Evolutionary conservation across 2,113 vertebrate genomes (phyloP).

Genomic region (Nesogale talazaci): DNA sequence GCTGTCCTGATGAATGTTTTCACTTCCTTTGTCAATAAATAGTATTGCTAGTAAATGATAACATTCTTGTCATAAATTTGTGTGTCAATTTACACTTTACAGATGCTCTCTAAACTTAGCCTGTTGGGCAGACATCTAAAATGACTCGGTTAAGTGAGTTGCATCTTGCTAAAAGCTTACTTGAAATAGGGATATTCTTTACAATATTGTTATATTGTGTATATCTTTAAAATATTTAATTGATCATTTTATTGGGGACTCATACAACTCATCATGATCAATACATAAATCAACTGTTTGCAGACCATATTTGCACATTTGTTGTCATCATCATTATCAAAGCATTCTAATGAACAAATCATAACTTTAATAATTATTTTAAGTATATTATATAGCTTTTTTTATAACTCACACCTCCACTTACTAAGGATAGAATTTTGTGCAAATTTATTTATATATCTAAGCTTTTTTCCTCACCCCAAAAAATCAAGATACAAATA

Average conservation of each 20-base stretch:
- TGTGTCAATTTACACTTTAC: rapidly evolving
- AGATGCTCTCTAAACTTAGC: background rate
- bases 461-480: background rate
- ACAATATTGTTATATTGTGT: background rate
- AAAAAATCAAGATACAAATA: background rate
- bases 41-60: background rate
- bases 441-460: background rate
- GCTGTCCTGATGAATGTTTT: too few relatives aligned
- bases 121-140: background rate
- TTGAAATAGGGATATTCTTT: too few relatives aligned
- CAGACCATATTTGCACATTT: too few relatives aligned
- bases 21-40: too few relatives aligned
- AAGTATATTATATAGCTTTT: background rate
- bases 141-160: too few relatives aligned
- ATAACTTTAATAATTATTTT: too few relatives aligned
- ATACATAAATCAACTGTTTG: too few relatives aligned
- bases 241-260: too few relatives aligned
- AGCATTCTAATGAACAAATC: too few relatives aligned
- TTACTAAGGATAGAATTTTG: rapidly evolving
- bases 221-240: background rate
- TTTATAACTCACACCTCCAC: background rate
- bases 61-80: background rate
- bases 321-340: too few relatives aligned
- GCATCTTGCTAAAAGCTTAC: background rate
- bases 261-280: too few relatives aligned